Evolutionary conservation across 2,797 vertebrate species (phyloP), one percentile per base, ranked within the genome.

Genomic region (Acanthornis magna): DNA sequence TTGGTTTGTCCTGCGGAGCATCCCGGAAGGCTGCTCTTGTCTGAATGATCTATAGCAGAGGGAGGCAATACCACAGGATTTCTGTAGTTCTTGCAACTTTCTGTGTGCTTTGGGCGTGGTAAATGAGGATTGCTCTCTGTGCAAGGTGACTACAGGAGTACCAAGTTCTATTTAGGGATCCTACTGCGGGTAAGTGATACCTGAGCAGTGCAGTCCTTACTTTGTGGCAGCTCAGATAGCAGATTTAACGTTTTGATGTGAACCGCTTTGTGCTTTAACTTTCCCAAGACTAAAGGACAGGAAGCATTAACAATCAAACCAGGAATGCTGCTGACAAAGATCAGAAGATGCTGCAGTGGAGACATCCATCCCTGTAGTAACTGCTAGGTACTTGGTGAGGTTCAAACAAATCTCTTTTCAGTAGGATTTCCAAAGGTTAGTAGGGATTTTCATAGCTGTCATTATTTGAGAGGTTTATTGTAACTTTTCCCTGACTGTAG

Each of bases 1-100:
- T 38, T 1, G 0, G 30, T 57, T 57, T 1, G 1, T 30, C 18
- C 25, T 20, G 27, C 1, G 0, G 48, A n/a, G 51, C 43, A 19
- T 26, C 57, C 74, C 20, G 6, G 25, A 26, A 70, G 32, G 61
- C 70, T 54, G 73, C 32, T 63, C 38, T 53, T 32, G 60, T 50
- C 34, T 13, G 27, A 47, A 27, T 1, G 2, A 11, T n/a, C 16
- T 45, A 60, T 5, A 11, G 47, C 4, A 43, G 18, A 29, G 3
- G 48, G 36, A 74, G 26, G 27, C 18, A 22, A 17, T 5, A 20
- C 20, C 1, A 1, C 20, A 20, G 32, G 10, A 5, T 10, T 27
- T 13, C 18, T 16, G 60, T 4, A 29, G 42, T 13, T 62, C 25
- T 58, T 45, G 25, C 16, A 1, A 2, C 36, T 71, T 61, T 40